Evolutionary conservation across 1,140 invertebrate genomes (phyloP).

Genomic region (Bombus picipes): DNA sequence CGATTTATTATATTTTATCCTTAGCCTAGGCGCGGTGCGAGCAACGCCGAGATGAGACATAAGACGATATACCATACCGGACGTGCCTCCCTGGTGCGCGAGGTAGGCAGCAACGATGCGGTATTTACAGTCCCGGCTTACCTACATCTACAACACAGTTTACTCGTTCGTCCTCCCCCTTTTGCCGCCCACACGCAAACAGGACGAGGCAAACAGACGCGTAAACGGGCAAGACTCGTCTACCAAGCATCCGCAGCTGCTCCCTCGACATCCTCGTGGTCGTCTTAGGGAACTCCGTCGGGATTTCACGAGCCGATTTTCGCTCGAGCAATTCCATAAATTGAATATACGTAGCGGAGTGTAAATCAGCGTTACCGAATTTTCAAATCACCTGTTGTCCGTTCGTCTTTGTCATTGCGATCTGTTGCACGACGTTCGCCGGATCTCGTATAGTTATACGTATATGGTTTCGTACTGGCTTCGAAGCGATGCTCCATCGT

Average conservation of each 20-base stretch:
- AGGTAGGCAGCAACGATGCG: constrained; percentile 66
- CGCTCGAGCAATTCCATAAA: neutral
- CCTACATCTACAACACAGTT: constrained; percentile 58
- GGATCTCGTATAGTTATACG: too few species aligned
- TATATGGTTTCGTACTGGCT: too few species aligned
- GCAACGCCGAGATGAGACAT: constrained; percentile 33
- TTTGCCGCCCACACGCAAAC: constrained; percentile 55
- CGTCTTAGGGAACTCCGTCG: too few species aligned
- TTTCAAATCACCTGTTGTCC: too few species aligned
- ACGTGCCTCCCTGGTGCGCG: constrained; percentile 63
- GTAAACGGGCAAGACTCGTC: neutral
- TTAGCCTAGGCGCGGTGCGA: neutral
- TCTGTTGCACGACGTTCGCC: too few species aligned
- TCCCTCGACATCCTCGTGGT: neutral
- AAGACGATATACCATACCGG: constrained; percentile 54
- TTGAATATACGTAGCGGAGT: neutral
- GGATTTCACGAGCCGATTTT: too few species aligned
- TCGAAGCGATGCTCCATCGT: too few species aligned
- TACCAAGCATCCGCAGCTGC: too few species aligned
- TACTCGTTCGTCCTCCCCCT: constrained; percentile 40
- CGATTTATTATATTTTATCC: constrained; percentile 41
- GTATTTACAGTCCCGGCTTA: constrained; percentile 68
- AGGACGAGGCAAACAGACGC: constrained; percentile 27
- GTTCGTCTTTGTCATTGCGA: too few species aligned
- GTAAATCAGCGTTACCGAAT: neutral